Evolutionary conservation across 2,113 vertebrate species (phyloP), one percentile per base, ranked within the genome.

Genomic region (Oophaga pumilio): DNA sequence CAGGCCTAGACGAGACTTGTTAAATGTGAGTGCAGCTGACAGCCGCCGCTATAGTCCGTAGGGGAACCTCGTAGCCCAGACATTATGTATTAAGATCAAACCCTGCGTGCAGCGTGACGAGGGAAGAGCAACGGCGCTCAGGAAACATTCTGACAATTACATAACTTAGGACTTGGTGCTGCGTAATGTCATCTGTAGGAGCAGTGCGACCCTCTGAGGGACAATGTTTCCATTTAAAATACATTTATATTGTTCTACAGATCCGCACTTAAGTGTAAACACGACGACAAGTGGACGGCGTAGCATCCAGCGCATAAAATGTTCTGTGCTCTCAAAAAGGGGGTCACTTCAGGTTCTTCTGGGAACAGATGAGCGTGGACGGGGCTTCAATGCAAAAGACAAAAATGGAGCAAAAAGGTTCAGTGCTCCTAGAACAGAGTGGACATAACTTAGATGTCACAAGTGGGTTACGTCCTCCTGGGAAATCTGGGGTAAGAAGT

Each of bases 51-150:
- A 24, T 15, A 24, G 57, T 52, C 85, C 60, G 6, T 28, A 28
- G 85, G 85, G 85, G 52, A 53, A 26, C 24, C 76, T 66, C n/a
- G 60, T 79, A 78, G 85, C 24, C 11, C 33, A 86, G 76, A 79
- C 76, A 86, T 5, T 7, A 66, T 33, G 43, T 77, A 78, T 86
- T 79, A 78, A 68, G 85, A 86, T 86, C 85, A 78, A 86, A 66
- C 13, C 43, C n/a, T 5, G 33, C 12, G 62, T 74, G 49, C 33
- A n/a, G 28, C n/a, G 8, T 69, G 85, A 68, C 76, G 26, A 49
- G 15, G 11, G 8, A 15, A 74, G 53, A 6, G n/a, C 49, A 4
- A 9, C 1, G 59, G 57, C 5, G 56, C 28, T 6, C 13, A 11
- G n/a, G n/a, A 77, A 85, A 0, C 64, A 2, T 22, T 66, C 62